Evolutionary conservation across 2,888 invertebrate species (phyloP), one percentile per base, ranked within the genome.

Genomic region (Lepidochrysops patricia): DNA sequence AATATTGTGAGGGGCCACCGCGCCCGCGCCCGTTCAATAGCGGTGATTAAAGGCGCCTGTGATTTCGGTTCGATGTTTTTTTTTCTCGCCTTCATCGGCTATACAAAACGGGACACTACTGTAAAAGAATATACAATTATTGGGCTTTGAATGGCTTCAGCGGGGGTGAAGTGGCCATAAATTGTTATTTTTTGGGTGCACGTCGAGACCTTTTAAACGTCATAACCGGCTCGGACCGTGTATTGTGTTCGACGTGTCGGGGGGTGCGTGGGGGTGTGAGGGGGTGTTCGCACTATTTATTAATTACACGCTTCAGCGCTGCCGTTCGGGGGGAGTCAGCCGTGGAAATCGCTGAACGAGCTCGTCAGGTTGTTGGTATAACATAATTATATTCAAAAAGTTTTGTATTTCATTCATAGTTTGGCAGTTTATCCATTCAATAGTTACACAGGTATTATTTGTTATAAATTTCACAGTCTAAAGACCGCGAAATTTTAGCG

Each of bases 101-200:
- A 74, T 82, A 83, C 81, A 83, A 80, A 82, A 85, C 82, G 82
- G 83, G 84, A 86, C 82, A 89, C 89, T 88, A 89, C 89, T 84
- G 88, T 88, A 87, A 88, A 88, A 89, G 89, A 88, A 88, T 89
- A 86, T 88, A 89, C 89, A 89, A 89, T 89, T 88, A 89, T 87
- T 83, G 82, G 75, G 82, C 79, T 86, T 87, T 88, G 89, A 88
- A 88, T 84, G 81, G 84, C 79, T 88, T 82, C 89, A 85, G 88
- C 87, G 89, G 86, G 89, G 82, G 87, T 86, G 87, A 87, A 85
- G 84, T 84, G 85, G 79, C 77, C 88, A 87, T 89, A 89, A 89
- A 89, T 89, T 85, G 84, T 82, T 79, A 70, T 77, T 86, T 84
- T 88, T 86, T 81, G 73, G 72, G 61, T 70, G 70, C 70, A 72